Evolutionary conservation across 2,797 vertebrate species (phyloP), one percentile per base, ranked within the genome.

Genomic region (Gadopsis marmoratus): DNA sequence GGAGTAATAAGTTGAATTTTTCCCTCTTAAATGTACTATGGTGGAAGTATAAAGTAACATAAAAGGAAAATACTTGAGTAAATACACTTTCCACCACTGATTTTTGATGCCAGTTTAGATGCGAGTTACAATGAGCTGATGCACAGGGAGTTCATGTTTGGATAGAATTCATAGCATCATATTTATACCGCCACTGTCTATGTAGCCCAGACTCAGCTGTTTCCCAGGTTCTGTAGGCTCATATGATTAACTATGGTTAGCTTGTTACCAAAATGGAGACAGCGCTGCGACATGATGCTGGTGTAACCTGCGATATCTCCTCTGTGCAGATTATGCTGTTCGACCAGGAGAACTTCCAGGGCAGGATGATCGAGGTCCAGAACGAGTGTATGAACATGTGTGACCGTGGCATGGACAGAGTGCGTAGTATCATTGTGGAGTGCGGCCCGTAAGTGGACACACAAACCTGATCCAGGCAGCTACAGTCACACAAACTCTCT

Each of bases 291-390:
- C 1, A 1, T 12, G 45, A 4, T 10, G 47, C 16, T 14, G 23
- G 26, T 17, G 16, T 76, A 67, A 76, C 50, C 0, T 50, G 21
- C 39, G 29, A 5, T n/a, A 3, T 72, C 16, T 69, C 54, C 37
- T 64, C 43, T 48, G 47, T 73, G 10, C 93, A 99, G 98, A 95
- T 99, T 80, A 89, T 96, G 76, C 86, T 97, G 92, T 99, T 97
- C 7, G 97, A 98, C 65, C 97, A 98, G 95, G 98, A 99, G 95
- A 99, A 98, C 94, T 98, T 99, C 95, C 97, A 99, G 94, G 98
- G 98, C 86, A 94, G 94, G 68, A 96, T 96, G 93, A 95, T 96
- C 84, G 97, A 98, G 92, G 95, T 99, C 92, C 95, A 96, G 0
- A 92, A 94, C 6, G 97, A 98, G 92, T 98, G 97, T 90, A 93